Evolutionary conservation across 2,888 invertebrate species (phyloP), one percentile per base, ranked within the genome.

Genomic region (Synergus laeviventris): DNA sequence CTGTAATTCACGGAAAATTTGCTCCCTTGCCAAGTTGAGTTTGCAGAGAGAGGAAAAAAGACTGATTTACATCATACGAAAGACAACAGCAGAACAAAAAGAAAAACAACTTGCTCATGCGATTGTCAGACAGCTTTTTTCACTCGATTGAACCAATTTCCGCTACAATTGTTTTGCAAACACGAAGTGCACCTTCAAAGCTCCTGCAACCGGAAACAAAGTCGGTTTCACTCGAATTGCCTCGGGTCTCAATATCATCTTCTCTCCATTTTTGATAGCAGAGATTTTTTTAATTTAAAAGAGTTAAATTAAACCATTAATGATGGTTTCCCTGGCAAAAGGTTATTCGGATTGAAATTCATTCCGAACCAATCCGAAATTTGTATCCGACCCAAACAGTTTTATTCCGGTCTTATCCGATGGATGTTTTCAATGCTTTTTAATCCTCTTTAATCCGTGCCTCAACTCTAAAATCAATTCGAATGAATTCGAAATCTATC

Each of bases 1-100:
- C 70, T 56, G 56, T 56, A 64, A 64, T 64, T 64, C 64, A 9
- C 39, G 9, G 18, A 18, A 60, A 60, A 60, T 31, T 31, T 60
- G 60, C 31, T 60, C 8, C 18, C 11, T 18, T 18, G 21, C 56
- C 56, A 56, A 56, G 12, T 21, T 5, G 56, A 21, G 18, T 56
- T 56, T 56, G 11, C 1, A 54, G 18, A 8, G n/a, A n/a, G 11
- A 54, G 11, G 9, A 56, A 21, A 9, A 56, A 56, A 21, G 12
- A 56, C 12, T 56, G 21, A 1, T 12, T 12, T 56, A 56, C 21
- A 56, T 56, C 21, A 56, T 56, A 21, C 12, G 56, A 21, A 56
- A 21, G 21, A 21, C 21, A 56, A 56, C 3, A 56, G 18, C 21
- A 21, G 21, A 56, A 18, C 56, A 56, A 56, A 56, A 1, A 56